Conservation (phyloP, 30 jellyfish, hydroid and myxozoan species). For the Hydractinia symbiolongicarpus region DNA sequence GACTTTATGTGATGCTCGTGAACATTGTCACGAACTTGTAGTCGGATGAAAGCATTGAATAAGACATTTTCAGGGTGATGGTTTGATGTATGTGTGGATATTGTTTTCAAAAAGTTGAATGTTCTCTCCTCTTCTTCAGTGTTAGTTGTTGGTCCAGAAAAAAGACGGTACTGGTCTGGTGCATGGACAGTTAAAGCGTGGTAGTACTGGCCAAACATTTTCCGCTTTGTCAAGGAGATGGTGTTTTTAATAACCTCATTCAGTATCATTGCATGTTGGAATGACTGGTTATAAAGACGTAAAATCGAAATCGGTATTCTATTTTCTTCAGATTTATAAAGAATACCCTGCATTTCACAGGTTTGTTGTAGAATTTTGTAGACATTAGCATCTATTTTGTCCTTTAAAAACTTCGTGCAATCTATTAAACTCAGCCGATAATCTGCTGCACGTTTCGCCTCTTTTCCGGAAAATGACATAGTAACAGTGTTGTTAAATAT, state of each 20-base stretch:
- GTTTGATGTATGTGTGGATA: slow-evolving; percentile 14
- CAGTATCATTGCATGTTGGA: slow-evolving; percentile 14
- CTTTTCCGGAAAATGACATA: slow-evolving; percentile 21
- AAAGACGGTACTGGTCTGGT: slow-evolving; percentile 1
- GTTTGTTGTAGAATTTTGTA: background rate
- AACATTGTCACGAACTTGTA: slow-evolving; percentile 21
- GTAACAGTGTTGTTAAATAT: slow-evolving; percentile 11
- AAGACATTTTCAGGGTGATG: slow-evolving; percentile 23
- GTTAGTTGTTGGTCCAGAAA: background rate
- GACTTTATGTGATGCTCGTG: background rate
- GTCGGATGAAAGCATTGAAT: slow-evolving; percentile 12
- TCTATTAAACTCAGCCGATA: slow-evolving; percentile 9
- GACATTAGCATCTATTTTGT: background rate
- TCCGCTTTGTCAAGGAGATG: slow-evolving; percentile 18
- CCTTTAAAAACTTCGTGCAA: background rate
- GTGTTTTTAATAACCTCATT: slow-evolving; percentile 8
- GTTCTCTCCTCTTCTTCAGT: slow-evolving; percentile 39
- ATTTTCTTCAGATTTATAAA: slow-evolving; percentile 8
- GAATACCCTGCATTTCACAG: slow-evolving; percentile 24
- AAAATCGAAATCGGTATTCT: slow-evolving; percentile 14
- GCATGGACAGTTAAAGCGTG: slow-evolving; percentile 24
- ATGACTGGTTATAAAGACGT: slow-evolving; percentile 18
- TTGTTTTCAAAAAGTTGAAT: slow-evolving; percentile 16
- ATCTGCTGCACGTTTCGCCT: slow-evolving; percentile 29
- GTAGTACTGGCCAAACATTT: slow-evolving; percentile 16